A percentile compares a stretch with the other conserved stretches of the same genome.
Conservation (phyloP, 2,888 invertebrate genomes). For the Brachyptera putata region DNA sequence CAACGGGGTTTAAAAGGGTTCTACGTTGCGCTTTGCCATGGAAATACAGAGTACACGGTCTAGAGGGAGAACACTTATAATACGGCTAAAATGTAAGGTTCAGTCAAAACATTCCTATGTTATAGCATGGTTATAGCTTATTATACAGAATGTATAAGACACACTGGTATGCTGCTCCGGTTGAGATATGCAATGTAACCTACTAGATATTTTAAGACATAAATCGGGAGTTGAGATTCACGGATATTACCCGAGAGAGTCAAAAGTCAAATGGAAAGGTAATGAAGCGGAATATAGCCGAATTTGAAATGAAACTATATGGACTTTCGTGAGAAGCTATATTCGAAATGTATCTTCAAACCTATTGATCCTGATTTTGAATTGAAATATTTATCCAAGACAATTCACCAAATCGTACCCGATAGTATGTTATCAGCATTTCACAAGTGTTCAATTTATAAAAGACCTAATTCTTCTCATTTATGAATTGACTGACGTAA, state of each 20-base stretch:
- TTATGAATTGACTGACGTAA: background rate
- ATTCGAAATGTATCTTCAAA: background rate
- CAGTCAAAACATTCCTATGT: too few species aligned
- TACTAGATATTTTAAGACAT: background rate
- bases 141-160: too few species aligned
- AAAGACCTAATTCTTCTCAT: too few species aligned
- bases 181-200: background rate
- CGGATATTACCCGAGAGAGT: background rate
- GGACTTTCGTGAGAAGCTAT: background rate
- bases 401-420: too few species aligned
- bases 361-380: too few species aligned
- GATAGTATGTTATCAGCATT: too few species aligned
- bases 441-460: too few species aligned
- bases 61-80: conserved; percentile 1
- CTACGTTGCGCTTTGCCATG: conserved; percentile 13
- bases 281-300: background rate
- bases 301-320: background rate
- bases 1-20: conserved; percentile 24
- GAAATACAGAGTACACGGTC: conserved; percentile 5
- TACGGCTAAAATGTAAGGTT: background rate
- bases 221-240: too few species aligned
- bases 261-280: background rate
- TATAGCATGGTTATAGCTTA: too few species aligned
- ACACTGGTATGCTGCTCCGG: background rate
- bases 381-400: too few species aligned